Base-by-base conservation (phyloP, 2,113 vertebrate species). In the Perognathus longimembris region DNA sequence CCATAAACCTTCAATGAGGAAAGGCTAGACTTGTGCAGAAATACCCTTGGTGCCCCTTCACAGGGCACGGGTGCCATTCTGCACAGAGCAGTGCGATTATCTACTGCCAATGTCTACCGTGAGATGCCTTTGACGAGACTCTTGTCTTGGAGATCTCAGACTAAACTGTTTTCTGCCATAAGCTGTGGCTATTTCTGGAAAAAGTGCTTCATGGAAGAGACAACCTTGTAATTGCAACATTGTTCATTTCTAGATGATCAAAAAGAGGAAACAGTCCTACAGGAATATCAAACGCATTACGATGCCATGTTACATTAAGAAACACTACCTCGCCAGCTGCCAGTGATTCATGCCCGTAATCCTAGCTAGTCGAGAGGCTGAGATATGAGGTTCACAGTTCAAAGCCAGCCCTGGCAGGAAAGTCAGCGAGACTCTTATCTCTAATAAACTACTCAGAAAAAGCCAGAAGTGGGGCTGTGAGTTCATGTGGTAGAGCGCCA, bases 1-100 rank as follows among this genome's bases (percentile, higher is more conserved):
- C 96, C 98, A 98, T 98, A 98, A 98, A 98, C 96, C 59, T 94
- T 97, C 97, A 98, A 97, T 97, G 97, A 97, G 85, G 91, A 96
- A 97, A 97, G 93, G 61, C 80, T 6, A 76, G 95, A 91, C 92
- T 94, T 93, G 96, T 81, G 90, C 90, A 96, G 88, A 97, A 97
- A 96, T 92, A 97, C 83, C 64, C 94, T 79, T 96, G 8, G 0
- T 92, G 42, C 92, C 85, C 94, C 97, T 97, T 92, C 88, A 22
- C 91, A 94, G 95, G 86, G 57, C 66, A 81, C 91, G 91, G 93
- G 93, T 91, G 57, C 36, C 69, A 95, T 42, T 86, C 12, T 67
- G 70, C 67, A 24, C 30, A 38, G 26, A 93, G 84, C 26, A 42
- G 36, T 0, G 38, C 57, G 34, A 93, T 45, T 14, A 59, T 87